Evolutionary conservation across 2,797 vertebrate species (phyloP).

Genomic region (Mormyrus proboscirostris): DNA sequence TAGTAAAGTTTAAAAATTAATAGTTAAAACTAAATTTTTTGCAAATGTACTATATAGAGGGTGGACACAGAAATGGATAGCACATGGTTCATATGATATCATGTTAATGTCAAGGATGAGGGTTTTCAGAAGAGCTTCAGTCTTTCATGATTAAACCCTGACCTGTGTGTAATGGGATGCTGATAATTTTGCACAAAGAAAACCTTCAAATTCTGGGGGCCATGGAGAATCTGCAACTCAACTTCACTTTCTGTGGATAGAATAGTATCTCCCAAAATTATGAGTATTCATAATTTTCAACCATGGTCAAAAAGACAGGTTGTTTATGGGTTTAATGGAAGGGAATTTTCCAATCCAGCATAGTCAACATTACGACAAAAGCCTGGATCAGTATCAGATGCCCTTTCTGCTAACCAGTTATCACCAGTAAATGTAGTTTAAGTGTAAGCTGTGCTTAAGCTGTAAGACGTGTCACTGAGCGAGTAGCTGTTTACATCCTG

Average conservation of each 20-base stretch:
- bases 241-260: background rate
- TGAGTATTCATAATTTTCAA: background rate
- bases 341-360: background rate
- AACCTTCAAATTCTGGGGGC: background rate
- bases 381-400: background rate
- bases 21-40: background rate
- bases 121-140: background rate
- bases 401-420: background rate
- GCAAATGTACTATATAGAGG: background rate
- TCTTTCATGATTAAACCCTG: background rate
- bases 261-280: background rate
- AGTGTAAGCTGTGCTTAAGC: background rate
- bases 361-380: background rate
- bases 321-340: background rate
- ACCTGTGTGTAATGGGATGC: background rate
- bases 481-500: constrained; percentile 11
- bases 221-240: background rate
- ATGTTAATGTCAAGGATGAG: background rate
- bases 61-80: background rate
- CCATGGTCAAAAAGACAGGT: background rate
- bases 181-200: background rate
- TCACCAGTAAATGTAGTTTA: background rate
- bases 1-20: background rate
- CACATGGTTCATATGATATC: background rate
- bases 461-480: background rate